Percentiles rank a stretch among this genome's conserved stretches.
Evolutionary conservation across 1,140 invertebrate genomes (phyloP).

Genomic region (Rhopalosiphum maidis): DNA sequence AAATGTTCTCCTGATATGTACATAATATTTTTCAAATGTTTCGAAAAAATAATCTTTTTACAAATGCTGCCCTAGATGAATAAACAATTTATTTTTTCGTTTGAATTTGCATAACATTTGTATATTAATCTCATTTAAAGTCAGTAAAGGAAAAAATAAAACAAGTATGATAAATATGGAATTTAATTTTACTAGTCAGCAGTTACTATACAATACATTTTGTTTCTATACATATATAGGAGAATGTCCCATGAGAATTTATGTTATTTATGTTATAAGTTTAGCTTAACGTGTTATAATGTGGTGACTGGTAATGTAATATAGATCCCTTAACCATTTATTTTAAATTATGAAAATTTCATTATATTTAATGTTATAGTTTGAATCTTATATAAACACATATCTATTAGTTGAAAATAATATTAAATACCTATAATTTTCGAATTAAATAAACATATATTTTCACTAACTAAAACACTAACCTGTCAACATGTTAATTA

Average conservation of each 20-base stretch:
- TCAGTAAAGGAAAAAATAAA: not conserved
- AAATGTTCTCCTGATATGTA: not conserved
- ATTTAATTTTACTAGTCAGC: not conserved
- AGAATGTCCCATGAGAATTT: not conserved
- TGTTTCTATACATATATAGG: not conserved
- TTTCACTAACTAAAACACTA: not conserved
- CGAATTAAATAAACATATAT: not conserved
- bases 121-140: not conserved
- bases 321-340: not conserved
- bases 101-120: not conserved
- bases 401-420: not conserved
- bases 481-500: not conserved
- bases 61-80: not conserved
- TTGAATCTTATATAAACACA: not conserved
- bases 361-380: not conserved
- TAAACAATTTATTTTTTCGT: not conserved
- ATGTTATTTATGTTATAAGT: constrained; percentile 13
- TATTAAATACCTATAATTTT: not conserved
- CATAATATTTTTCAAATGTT: not conserved
- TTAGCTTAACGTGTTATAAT: not conserved
- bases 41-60: not conserved
- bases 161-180: not conserved
- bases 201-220: not conserved
- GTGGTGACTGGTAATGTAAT: not conserved
- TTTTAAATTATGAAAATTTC: not conserved